Evolutionary conservation across 2,888 invertebrate species (phyloP), one percentile per base, ranked within the genome.

Genomic region (Zygothrica quintamaculata): DNA sequence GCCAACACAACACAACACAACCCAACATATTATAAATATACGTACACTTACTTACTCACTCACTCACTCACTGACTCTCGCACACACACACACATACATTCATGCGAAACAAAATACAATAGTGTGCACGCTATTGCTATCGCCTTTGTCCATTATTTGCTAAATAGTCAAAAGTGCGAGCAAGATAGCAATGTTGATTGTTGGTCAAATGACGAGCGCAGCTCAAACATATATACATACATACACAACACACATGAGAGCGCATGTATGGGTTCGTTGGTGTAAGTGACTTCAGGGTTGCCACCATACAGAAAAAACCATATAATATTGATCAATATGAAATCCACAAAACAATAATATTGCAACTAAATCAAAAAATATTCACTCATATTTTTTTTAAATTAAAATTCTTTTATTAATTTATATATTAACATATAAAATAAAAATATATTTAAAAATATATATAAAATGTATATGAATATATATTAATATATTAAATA

Each of bases 171-270:
- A 6, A 33, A 46, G 72, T 51, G 46, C 22, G 29, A 72, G 50
- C 42, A 64, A 53, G 74, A 53, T 18, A 51, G 56, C 69, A 52
- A 25, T n/a, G n/a, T 42, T 7, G 26, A 47, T 60, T 42, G 62
- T 69, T 50, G 39, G 33, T 50, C 47, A 48, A 71, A 78, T 67
- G 37, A 61, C 55, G 60, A 58, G 47, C 53, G 43, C 47, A 65
- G 34, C 65, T 43, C 48, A 52, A 44, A 31, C 57, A 39, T 42
- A 60, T 25, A 60, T 29, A 42, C 31, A 36, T 1, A 53, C 12
- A 31, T 42, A 62, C 7, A n/a, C 16, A 42, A 55, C 29, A 65
- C 46, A 46, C 46, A 57, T 43, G 42, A 53, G 56, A 64, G 53
- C 36, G 37, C 11, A 18, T 58, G 48, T 37, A 64, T 46, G 22